Conservation (phyloP, 2,888 invertebrate genomes). For the Troides helena region DNA sequence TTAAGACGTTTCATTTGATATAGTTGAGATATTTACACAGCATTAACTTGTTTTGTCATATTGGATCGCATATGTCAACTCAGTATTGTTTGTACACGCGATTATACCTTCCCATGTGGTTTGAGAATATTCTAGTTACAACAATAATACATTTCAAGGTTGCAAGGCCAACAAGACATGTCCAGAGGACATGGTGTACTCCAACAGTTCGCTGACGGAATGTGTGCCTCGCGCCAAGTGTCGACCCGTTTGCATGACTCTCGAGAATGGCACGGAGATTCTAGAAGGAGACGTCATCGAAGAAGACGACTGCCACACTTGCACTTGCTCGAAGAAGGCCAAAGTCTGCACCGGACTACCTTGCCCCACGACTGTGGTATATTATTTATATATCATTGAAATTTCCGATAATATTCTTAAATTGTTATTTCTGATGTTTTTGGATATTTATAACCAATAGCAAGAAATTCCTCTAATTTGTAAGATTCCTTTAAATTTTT, state of each 20-base stretch:
- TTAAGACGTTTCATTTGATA: too few relatives aligned
- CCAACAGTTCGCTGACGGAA: constrained; percentile 83
- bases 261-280: constrained; percentile 82
- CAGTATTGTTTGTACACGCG: too few relatives aligned
- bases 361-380: constrained; percentile 72
- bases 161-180: constrained; percentile 87
- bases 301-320: constrained; percentile 89
- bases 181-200: constrained; percentile 85
- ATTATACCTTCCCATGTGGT: too few relatives aligned
- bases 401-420: too few relatives aligned
- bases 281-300: constrained; percentile 89
- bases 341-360: constrained; percentile 86
- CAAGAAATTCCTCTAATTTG: too few relatives aligned
- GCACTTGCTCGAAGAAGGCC: constrained; percentile 86
- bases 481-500: too few relatives aligned
- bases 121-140: too few relatives aligned
- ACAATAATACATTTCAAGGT: constrained; percentile 58
- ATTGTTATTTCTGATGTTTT: too few relatives aligned
- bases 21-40: too few relatives aligned
- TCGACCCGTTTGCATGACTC: constrained; percentile 84
- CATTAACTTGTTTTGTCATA: too few relatives aligned
- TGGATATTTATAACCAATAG: too few relatives aligned
- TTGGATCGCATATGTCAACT: too few relatives aligned
- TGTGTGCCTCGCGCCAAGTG: constrained; percentile 89
- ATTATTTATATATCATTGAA: constrained; percentile 21